Evolutionary conservation across 2,888 invertebrate species (phyloP), one percentile per base, ranked within the genome.

Genomic region (Tiliacea citrago): DNA sequence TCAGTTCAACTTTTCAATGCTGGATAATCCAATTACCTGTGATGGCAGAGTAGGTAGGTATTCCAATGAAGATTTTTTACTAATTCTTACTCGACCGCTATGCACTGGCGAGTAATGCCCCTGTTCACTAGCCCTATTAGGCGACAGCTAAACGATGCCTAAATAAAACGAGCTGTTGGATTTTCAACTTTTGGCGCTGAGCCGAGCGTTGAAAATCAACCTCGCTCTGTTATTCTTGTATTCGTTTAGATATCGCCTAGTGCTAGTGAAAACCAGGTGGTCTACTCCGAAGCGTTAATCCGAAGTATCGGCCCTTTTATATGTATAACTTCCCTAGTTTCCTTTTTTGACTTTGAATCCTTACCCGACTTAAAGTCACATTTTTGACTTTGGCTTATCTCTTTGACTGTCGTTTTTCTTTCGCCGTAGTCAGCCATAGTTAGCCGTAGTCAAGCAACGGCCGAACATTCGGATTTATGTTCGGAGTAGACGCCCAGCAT

Each of bases 11-110:
- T 58, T 71, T 60, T 65, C 49, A 66, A 66, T 51, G 4, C 61
- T 45, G 21, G 24, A 29, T 71, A 65, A 78, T 78, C 47, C 71
- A 71, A 70, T 77, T 57, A 76, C 7, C 16, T 35, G 10, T 13
- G 42, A 49, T 35, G 39, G 35, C 57, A 42, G 21, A 68, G 39
- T 21, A 65, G 21, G 63, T 29, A 60, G 39, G 21, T 73, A 51
- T 60, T 68, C 47, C 53, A 68, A 61, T 61, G 68, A 68, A 49
- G 42, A 61, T 77, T 61, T 77, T 13, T 68, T 69, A 53, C 35
- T n/a, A n/a, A 66, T 75, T 63, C n/a, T 39, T 58, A 35, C 13
- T 60, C n/a, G 45, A 58, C 71, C 10, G 53, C 42, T 78, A 18
- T 16, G 39, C 55, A 58, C 42, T 65, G n/a, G n/a, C 21, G 42